Percentiles rank a stretch among this genome's conserved stretches.
These are phyloP conservation scores for Sclerurus mexicanus DNA, from an alignment of 2,113 vertebrate genomes.

Conservation along the genomic window DNA sequence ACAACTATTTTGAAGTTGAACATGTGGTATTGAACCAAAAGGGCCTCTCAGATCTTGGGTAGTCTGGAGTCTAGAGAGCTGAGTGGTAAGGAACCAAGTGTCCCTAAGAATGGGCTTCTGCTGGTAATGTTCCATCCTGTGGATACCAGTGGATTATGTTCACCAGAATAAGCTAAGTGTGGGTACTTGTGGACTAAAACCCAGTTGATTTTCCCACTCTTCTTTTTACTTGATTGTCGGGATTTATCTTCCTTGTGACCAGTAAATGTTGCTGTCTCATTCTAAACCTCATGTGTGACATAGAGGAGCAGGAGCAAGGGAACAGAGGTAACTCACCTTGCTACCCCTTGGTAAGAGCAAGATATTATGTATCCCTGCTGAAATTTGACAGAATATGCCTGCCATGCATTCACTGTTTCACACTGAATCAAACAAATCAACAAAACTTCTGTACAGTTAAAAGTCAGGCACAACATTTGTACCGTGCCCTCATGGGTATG, in stretches of 20 bases:
- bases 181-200: background rate
- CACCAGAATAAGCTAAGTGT: background rate
- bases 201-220: background rate
- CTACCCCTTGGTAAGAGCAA: background rate
- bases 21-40: background rate
- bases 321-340: background rate
- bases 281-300: background rate
- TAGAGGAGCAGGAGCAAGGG: background rate
- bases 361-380: background rate
- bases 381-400: background rate
- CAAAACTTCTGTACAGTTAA: background rate
- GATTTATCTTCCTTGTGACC: background rate
- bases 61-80: background rate
- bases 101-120: background rate
- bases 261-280: background rate
- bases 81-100: background rate
- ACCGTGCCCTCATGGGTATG: background rate
- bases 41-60: background rate
- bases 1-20: background rate
- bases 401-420: background rate
- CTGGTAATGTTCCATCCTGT: background rate
- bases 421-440: background rate
- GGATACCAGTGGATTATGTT: background rate
- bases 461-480: background rate
- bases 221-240: background rate